Conservation (phyloP, 2,888 invertebrate species). For the Agrotis ipsilon region DNA sequence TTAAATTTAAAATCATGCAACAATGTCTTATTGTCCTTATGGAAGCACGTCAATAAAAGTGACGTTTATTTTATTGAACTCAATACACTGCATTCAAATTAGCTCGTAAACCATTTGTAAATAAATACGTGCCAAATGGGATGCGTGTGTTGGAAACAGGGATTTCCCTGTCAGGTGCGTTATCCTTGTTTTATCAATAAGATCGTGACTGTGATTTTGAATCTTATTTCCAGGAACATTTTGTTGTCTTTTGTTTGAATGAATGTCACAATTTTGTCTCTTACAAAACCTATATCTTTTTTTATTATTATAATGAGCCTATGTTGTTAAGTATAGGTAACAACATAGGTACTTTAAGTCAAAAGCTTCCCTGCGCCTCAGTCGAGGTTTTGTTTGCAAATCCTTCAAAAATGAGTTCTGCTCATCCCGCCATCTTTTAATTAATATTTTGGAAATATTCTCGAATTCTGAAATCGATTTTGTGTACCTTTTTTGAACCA, state of each 20-base stretch:
- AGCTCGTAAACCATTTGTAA: slow-evolving; percentile 40
- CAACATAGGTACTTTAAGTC: too few species aligned
- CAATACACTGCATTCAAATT: slow-evolving; percentile 42
- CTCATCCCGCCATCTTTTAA: too few species aligned
- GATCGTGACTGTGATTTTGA: slow-evolving; percentile 26
- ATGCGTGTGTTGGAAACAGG: slow-evolving; percentile 16
- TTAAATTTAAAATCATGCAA: slow-evolving; percentile 30
- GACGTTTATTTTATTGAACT: slow-evolving; percentile 32
- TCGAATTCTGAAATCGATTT: too few species aligned
- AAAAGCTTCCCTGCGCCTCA: too few species aligned
- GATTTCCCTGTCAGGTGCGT: slow-evolving; percentile 31
- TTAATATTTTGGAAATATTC: too few species aligned
- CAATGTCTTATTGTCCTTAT: slow-evolving; percentile 38
- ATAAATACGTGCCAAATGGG: slow-evolving; percentile 17
- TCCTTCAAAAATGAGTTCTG: too few species aligned
- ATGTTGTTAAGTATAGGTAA: too few species aligned
- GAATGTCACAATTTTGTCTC: too few species aligned
- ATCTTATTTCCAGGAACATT: slow-evolving; percentile 23
- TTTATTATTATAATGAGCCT: too few species aligned
- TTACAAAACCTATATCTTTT: neutral
- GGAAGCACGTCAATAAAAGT: slow-evolving; percentile 12
- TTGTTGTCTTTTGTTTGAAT: neutral
- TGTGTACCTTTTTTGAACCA: too few species aligned
- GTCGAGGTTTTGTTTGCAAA: too few species aligned
- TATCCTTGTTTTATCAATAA: slow-evolving; percentile 49